Percentiles rank a stretch among this genome's conserved stretches.
Evolutionary conservation across 2,797 vertebrate species (phyloP).

Genomic region (Chloroceryle inda): DNA sequence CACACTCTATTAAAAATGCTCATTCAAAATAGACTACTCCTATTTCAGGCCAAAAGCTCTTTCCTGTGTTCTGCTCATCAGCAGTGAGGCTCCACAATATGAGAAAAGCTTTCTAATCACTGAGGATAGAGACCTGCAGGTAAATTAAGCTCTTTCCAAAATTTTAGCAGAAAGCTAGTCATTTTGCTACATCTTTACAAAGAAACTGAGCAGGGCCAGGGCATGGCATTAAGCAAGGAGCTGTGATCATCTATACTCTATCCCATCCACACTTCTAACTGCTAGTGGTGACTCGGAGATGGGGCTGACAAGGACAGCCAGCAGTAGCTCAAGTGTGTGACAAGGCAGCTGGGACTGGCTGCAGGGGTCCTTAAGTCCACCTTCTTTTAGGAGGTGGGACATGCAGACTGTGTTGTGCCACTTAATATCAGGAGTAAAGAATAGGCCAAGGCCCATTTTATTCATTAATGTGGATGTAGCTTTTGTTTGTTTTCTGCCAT

Average conservation of each 20-base stretch:
- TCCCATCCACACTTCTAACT: neutral
- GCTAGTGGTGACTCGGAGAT: neutral
- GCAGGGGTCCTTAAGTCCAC: neutral
- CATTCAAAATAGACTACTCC: neutral
- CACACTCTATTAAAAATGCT: slow-evolving; percentile 30
- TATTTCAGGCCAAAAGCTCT: neutral
- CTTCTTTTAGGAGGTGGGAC: neutral
- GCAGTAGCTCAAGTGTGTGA: neutral
- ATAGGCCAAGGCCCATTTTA: neutral
- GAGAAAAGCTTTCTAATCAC: neutral
- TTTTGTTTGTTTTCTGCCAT: neutral
- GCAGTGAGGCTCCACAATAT: neutral
- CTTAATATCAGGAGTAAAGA: neutral
- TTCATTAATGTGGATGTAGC: neutral
- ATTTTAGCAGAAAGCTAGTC: neutral
- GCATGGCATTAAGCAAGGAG: neutral
- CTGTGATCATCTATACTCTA: neutral
- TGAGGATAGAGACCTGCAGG: neutral
- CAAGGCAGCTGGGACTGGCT: neutral
- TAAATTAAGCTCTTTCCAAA: neutral
- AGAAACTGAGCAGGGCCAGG: neutral
- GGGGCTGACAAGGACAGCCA: neutral
- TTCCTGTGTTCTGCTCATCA: neutral
- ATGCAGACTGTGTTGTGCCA: neutral
- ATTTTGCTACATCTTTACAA: neutral